Evolutionary conservation across 2,888 invertebrate species (phyloP).

Genomic region (Rhingia campestris): DNA sequence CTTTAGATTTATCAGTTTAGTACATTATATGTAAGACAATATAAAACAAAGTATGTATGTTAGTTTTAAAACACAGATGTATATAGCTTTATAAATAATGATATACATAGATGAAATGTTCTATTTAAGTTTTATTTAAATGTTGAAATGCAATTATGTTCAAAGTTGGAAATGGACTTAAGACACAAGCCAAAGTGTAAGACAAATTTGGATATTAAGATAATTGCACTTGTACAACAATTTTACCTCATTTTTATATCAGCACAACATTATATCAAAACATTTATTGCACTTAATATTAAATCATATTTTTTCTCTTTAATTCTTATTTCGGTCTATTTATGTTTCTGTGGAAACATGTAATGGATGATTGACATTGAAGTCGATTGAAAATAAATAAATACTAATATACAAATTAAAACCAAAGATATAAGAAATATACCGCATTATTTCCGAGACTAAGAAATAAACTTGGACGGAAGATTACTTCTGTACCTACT

Average conservation of each 20-base stretch:
- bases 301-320: slow-evolving; percentile 7
- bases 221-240: slow-evolving; percentile 26
- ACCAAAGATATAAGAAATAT: too few species aligned
- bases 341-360: slow-evolving; percentile 1
- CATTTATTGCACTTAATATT: slow-evolving; percentile 35
- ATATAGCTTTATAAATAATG: neutral
- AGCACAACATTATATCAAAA: slow-evolving; percentile 23
- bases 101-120: slow-evolving; percentile 9
- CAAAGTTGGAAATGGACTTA: neutral
- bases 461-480: slow-evolving; percentile 61
- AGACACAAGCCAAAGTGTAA: neutral
- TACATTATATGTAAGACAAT: too few species aligned
- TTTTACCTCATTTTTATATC: neutral
- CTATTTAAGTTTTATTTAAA: neutral
- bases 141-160: slow-evolving; percentile 25
- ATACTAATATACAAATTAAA: neutral
- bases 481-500: slow-evolving; percentile 55
- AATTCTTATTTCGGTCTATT: neutral
- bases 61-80: neutral
- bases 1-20: neutral
- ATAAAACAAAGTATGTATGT: too few species aligned
- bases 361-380: slow-evolving; percentile 31
- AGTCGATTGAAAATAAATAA: slow-evolving; percentile 3
- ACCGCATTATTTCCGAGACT: neutral
- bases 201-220: slow-evolving; percentile 1